These are phyloP conservation scores for Semaprochilodus insignis DNA, from an alignment of 2,797 vertebrate species.

Conservation along the genomic window DNA sequence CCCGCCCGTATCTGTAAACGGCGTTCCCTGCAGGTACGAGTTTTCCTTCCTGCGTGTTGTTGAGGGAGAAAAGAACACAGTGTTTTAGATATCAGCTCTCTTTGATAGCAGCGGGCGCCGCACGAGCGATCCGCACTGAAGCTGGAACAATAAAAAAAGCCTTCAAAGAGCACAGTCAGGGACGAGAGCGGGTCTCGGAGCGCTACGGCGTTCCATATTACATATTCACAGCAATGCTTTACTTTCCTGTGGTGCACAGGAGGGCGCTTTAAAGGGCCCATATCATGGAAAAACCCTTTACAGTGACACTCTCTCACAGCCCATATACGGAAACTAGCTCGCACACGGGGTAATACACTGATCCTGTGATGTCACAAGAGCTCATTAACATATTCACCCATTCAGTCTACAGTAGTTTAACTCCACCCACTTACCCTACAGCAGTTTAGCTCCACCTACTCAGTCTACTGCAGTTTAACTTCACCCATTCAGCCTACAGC, in stretches of 20 bases:
- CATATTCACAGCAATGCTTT: constrained; percentile 63
- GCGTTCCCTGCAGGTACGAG: constrained; percentile 29
- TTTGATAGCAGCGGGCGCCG: constrained; percentile 68
- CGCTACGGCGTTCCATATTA: not conserved
- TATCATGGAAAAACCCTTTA: too few species aligned
- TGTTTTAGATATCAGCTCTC: constrained; percentile 63
- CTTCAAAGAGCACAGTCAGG: constrained; percentile 65
- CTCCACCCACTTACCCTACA: too few species aligned
- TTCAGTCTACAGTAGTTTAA: too few species aligned
- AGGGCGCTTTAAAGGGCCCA: not conserved
- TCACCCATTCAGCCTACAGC: too few species aligned
- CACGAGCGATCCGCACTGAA: constrained; percentile 65
- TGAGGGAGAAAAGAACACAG: not conserved
- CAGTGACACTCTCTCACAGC: too few species aligned
- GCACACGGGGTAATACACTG: too few species aligned
- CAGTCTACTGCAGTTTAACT: too few species aligned
- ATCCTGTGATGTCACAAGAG: too few species aligned
- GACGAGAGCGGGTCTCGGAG: constrained; percentile 54
- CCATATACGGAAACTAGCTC: too few species aligned
- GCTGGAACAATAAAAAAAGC: constrained; percentile 66
- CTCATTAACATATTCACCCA: too few species aligned
- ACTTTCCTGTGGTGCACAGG: constrained; percentile 42
- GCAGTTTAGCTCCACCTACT: too few species aligned
- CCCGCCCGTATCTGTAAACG: constrained; percentile 48
- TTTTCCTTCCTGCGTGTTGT: not conserved